A percentile compares a stretch with the other conserved stretches of the same genome.
phyloP scores from a whole-genome alignment of 2,888 invertebrate genomes.

The Belgica antarctica region DNA sequence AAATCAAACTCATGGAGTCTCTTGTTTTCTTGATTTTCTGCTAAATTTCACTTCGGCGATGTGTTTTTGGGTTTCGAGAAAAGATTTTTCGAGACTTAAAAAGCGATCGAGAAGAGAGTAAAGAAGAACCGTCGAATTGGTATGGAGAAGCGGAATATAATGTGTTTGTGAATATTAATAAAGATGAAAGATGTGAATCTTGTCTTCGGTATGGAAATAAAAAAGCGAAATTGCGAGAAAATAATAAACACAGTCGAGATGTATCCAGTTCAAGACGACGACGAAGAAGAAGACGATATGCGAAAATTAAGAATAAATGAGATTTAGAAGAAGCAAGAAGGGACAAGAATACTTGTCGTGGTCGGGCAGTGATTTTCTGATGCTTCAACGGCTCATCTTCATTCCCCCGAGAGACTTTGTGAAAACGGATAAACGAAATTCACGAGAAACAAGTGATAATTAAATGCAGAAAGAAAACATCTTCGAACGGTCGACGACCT shows the following conservation, averaged over 20 bases:
- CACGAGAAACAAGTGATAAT: slow-evolving; percentile 30
- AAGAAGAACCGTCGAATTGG: slow-evolving; percentile 15
- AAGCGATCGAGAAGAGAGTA: not conserved
- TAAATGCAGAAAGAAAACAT: slow-evolving; percentile 7
- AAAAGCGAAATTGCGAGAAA: not conserved
- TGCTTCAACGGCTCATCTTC: slow-evolving; percentile 1
- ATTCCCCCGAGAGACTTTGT: not conserved
- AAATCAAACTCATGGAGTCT: not conserved
- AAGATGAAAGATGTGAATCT: slow-evolving; percentile 35
- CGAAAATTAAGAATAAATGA: slow-evolving; percentile 5
- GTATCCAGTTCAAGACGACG: slow-evolving; percentile 23
- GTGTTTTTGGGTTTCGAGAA: not conserved
- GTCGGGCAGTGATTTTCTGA: not conserved
- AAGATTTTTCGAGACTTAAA: not conserved
- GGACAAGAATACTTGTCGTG: slow-evolving; percentile 2
- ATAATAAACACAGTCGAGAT: slow-evolving; percentile 5
- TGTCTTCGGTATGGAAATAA: not conserved
- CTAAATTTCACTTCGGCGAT: not conserved
- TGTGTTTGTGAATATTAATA: slow-evolving; percentile 27
- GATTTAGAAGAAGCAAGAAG: not conserved
- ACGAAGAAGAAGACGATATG: slow-evolving; percentile 36
- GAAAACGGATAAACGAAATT: not conserved
- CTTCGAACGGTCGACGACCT: not conserved
- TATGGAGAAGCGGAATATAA: not conserved
- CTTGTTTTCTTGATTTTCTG: not conserved